Evolutionary conservation across 2,888 invertebrate species (phyloP), one percentile per base, ranked within the genome.

Genomic region (Catocala fraxini): DNA sequence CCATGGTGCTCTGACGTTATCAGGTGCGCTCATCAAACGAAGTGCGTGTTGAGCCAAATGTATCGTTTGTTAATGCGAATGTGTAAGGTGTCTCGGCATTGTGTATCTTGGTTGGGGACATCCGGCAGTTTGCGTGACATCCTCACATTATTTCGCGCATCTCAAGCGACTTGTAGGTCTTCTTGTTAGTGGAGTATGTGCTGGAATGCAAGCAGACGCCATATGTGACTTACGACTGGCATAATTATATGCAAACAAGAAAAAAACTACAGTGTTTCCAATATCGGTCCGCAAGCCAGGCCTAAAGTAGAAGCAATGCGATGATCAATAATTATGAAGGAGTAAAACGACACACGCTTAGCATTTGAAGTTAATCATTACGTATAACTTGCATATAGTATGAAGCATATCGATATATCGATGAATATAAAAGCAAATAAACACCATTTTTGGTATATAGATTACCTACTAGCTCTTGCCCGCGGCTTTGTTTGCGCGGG

Each of bases 121-220:
- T 81, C 82, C 77, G 74, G 75, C 71, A 68, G 55, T 65, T 79
- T 65, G 81, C 82, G 79, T 82, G 80, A 75, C 59, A 69, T 66
- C 61, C 67, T 53, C 66, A 61, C 75, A 75, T 79, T 77, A 81
- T 68, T 63, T 62, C 58, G 55, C 56, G 51, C 59, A 60, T 70
- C 60, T 61, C 56, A 45, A 46, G 13, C 56, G 59, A 62, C 55
- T 71, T 70, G 70, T 74, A 72, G 63, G 73, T 68, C 66, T 77
- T 80, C 72, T 67, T 66, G 56, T 62, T 62, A 63, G n/a, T 56
- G 59, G 45, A 59, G 49, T 65, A 48, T 68, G 63, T 63, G 59
- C 67, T 76, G 77, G 65, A 64, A 76, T 73, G 65, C 59, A 12
- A 15, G 13, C 57, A 25, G 53, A 51, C 48, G 48, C 51, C 68